These are phyloP conservation scores for Lasius fuliginosus DNA, from an alignment of 2,888 invertebrate species.

Conservation along the genomic window DNA sequence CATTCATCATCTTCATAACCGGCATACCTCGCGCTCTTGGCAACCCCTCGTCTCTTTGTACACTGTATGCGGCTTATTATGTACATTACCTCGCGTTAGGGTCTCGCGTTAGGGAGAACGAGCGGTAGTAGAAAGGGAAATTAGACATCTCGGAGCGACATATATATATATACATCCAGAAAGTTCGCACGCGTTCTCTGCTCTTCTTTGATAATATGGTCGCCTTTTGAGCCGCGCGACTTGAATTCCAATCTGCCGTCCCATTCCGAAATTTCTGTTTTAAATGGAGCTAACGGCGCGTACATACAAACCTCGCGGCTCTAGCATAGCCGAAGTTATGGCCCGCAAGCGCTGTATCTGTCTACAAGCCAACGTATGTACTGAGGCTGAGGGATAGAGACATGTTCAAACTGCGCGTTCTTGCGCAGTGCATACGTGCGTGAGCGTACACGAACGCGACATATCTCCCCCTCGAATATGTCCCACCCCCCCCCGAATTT, in stretches of 20 bases:
- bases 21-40: background rate
- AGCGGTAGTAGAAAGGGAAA: background rate
- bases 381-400: background rate
- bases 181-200: slow-evolving; percentile 34
- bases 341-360: slow-evolving; percentile 25
- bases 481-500: background rate
- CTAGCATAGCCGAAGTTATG: slow-evolving; percentile 33
- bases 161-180: background rate
- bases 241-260: slow-evolving; percentile 50
- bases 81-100: background rate
- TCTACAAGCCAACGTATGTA: background rate
- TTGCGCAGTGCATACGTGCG: background rate
- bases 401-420: background rate
- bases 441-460: background rate
- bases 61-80: slow-evolving; percentile 38
- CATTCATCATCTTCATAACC: slow-evolving; percentile 49
- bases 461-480: background rate
- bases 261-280: slow-evolving; percentile 32
- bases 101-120: background rate
- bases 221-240: slow-evolving; percentile 34
- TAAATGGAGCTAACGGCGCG: slow-evolving; percentile 44
- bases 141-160: background rate
- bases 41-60: slow-evolving; percentile 32
- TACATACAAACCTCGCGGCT: slow-evolving; percentile 22
- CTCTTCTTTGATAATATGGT: slow-evolving; percentile 35